Conservation (phyloP, 2,888 invertebrate species). For the Mactromeris polynyma region DNA sequence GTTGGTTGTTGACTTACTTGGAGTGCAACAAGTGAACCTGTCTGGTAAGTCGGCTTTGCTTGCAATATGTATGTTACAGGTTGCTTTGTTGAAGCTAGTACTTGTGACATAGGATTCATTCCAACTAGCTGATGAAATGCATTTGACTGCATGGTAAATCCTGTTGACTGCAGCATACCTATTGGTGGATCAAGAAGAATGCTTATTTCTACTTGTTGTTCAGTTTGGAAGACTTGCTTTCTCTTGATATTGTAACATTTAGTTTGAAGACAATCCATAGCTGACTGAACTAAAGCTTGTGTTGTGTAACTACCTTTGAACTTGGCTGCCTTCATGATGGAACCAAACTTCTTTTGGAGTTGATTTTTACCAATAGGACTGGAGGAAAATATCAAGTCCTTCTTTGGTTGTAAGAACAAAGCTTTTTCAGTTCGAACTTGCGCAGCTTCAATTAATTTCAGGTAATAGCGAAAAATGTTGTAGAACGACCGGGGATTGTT, state of each 20-base stretch:
- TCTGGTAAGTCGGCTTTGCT: not conserved
- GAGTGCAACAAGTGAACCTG: not conserved
- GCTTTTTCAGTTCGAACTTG: not conserved
- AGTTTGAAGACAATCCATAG: not conserved
- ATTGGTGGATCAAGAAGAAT: constrained; percentile 45
- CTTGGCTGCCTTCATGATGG: constrained; percentile 40
- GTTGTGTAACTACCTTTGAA: constrained; percentile 43
- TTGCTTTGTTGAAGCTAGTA: not conserved
- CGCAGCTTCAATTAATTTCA: constrained; percentile 10
- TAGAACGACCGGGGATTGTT: constrained; percentile 51
- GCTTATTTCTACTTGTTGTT: constrained; percentile 35
- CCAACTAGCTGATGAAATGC: constrained; percentile 6
- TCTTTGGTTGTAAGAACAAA: constrained; percentile 32
- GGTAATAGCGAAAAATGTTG: constrained; percentile 38
- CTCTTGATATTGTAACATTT: constrained; percentile 29
- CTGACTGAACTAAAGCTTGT: constrained; percentile 34
- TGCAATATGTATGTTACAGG: not conserved
- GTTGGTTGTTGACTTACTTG: not conserved
- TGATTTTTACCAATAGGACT: constrained; percentile 29
- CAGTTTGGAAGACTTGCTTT: not conserved
- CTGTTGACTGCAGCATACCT: not conserved
- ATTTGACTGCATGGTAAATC: constrained; percentile 12
- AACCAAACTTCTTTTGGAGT: constrained; percentile 33
- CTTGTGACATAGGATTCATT: not conserved
- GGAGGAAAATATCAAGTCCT: not conserved